phyloP scores from a whole-genome alignment of 2,888 invertebrate genomes.

The Herminia tarsipennalis region DNA sequence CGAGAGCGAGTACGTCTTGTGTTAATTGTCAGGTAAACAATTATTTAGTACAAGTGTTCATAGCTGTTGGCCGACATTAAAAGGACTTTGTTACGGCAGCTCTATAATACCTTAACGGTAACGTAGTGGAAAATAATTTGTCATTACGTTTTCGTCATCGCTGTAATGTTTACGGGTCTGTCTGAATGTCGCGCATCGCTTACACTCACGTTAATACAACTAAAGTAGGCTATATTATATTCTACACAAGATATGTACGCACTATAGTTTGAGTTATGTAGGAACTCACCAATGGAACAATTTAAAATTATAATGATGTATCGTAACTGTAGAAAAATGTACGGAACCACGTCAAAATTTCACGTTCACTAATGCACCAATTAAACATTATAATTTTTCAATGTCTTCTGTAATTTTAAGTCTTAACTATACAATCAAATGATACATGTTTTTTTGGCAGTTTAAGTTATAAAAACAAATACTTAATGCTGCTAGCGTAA shows the following conservation, averaged over 20 bases:
- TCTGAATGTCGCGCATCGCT: constrained; percentile 2
- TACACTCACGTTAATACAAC: constrained; percentile 1
- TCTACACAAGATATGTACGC: neutral
- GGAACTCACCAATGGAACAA: constrained; percentile 24
- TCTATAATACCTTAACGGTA: constrained; percentile 28
- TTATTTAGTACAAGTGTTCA: constrained; percentile 44
- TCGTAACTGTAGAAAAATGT: constrained; percentile 27
- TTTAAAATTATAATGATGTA: constrained; percentile 23
- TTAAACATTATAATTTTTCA: constrained; percentile 21
- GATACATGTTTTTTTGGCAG: neutral
- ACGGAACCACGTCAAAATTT: constrained; percentile 17
- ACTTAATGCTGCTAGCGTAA: constrained; percentile 50
- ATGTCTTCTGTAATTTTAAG: neutral
- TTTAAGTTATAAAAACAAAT: constrained; percentile 22
- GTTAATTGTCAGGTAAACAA: constrained; percentile 41
- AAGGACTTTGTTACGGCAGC: constrained; percentile 31
- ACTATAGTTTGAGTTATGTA: neutral
- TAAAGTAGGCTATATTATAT: constrained; percentile 3
- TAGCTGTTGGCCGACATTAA: constrained; percentile 43
- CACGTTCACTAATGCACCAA: constrained; percentile 35
- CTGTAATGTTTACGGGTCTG: constrained; percentile 1
- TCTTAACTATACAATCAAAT: neutral
- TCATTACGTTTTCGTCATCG: constrained; percentile 3
- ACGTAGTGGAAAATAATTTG: constrained; percentile 2
- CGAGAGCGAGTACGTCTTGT: constrained; percentile 35